Evolutionary conservation across 2,888 invertebrate species (phyloP), one percentile per base, ranked within the genome.

Genomic region (Microchrysa polita): DNA sequence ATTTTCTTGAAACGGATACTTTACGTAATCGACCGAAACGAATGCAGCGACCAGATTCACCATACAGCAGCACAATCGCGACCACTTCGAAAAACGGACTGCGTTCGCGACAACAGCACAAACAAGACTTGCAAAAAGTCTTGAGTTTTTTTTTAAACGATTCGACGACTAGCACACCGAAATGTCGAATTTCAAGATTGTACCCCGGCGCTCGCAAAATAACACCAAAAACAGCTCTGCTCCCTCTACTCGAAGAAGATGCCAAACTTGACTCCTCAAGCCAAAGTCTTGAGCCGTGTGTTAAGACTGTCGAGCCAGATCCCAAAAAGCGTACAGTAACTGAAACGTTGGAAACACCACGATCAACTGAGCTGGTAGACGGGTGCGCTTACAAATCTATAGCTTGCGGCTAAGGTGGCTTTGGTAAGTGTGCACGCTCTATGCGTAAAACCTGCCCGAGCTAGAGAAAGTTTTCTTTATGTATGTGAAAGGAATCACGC

Each of bases 401-500:
- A 69, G 55, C 69, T 69, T 48, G 69, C 57, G 69, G 74, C 67
- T 27, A 18, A 59, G 42, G 42, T 67, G 52, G 67, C 27, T 34
- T 55, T 60, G 73, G 27, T 23, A 59, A 73, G 59, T 23, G 65
- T 60, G 27, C 27, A n/a, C n/a, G n/a, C n/a, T n/a, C n/a, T n/a
- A n/a, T n/a, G n/a, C n/a, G 2, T 2, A 34, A 67, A 71, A 42
- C 69, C 69, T 74, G 71, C 63, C 69, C 63, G 69, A 20, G 52
- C 42, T 59, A 74, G 74, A 74, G 74, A 74, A 74, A 74, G 74
- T 74, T 74, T 73, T 73, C 69, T 74, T 73, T 63, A 74, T 74
- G 74, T 74, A 71, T 74, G 74, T 74, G 74, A 74, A 74, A 74
- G 74, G 74, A 74, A 71, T 74, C 74, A 74, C 74, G 74, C 65